Evolutionary conservation across 1,140 invertebrate species (phyloP).

Genomic region (Solenopsis invicta): DNA sequence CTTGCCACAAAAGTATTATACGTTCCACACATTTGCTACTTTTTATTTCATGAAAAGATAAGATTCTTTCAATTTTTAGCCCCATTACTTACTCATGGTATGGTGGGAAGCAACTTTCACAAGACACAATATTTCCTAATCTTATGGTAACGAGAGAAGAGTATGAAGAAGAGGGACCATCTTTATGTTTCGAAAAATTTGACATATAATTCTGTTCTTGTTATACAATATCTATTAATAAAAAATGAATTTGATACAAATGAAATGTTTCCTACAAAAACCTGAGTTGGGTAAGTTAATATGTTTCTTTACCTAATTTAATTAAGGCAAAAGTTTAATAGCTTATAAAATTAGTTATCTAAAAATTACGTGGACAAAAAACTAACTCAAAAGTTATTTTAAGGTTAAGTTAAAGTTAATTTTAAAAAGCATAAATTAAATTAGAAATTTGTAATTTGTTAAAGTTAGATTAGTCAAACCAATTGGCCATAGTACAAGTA

Average conservation of each 20-base stretch:
- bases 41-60: conserved; percentile 23
- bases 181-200: conserved; percentile 90
- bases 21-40: conserved; percentile 53
- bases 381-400: too few relatives aligned
- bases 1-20: conserved; percentile 89
- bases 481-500: too few relatives aligned
- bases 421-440: too few relatives aligned
- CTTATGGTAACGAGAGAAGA: conserved; percentile 93
- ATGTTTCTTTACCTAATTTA: too few relatives aligned
- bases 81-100: conserved; percentile 96
- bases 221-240: conserved; percentile 5
- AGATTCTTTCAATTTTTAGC: conserved; percentile 85
- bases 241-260: conserved; percentile 27
- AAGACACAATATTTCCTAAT: conserved; percentile 91
- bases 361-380: too few relatives aligned
- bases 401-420: too few relatives aligned
- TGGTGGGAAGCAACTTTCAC: conserved; percentile 93
- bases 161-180: conserved; percentile 95
- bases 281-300: too few relatives aligned
- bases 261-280: background rate
- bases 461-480: too few relatives aligned
- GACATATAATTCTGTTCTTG: conserved; percentile 87
- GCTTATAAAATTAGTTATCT: too few relatives aligned
- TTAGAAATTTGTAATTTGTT: too few relatives aligned
- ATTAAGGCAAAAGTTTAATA: too few relatives aligned